Evolutionary conservation across 2,113 vertebrate genomes (phyloP), one percentile per base, ranked within the genome.

Genomic region (Heloderma charlesbogerti): DNA sequence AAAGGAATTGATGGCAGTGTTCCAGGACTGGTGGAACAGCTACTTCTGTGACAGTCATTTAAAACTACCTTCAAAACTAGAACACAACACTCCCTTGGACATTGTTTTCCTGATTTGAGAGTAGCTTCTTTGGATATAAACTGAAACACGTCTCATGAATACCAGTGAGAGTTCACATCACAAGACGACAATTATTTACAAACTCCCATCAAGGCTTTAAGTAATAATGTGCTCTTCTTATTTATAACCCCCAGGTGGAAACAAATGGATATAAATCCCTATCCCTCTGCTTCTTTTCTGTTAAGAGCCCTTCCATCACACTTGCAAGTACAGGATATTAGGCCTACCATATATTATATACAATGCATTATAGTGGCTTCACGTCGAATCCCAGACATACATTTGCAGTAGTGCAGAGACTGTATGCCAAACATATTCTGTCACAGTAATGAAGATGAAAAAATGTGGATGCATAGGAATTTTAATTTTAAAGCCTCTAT

Each of bases 301-400:
- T 79, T 82, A 51, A 93, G 83, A 88, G 71, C 34, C 51, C 40
- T 90, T 81, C 92, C 6, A 79, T 9, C 63, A 54, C 81, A 88
- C 85, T 78, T 89, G 91, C 74, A 94, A 93, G 25, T 57, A 94
- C 93, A 95, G 89, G 93, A 91, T 93, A 92, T 95, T 95, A 95
- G 18, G 91, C 84, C 66, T 93, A 92, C 66, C 37, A 67, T 67
- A 66, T 84, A 67, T 66, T 43, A 29, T 60, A 40, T 84, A 43
- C 40, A n/a, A 37, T 74, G 72, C 16, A n/a, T 37, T 93, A 63
- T 0, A 0, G 86, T 92, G 74, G 60, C 78, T 95, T 94, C 94
- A 92, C 91, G 89, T 90, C 92, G 54, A 88, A 95, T 96, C 54
- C 45, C 0, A 1, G n/a, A 82, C 94, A 63, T 31, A 22, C 27